Base-by-base conservation (phyloP, 1,140 invertebrate genomes). In the Apis florea region DNA sequence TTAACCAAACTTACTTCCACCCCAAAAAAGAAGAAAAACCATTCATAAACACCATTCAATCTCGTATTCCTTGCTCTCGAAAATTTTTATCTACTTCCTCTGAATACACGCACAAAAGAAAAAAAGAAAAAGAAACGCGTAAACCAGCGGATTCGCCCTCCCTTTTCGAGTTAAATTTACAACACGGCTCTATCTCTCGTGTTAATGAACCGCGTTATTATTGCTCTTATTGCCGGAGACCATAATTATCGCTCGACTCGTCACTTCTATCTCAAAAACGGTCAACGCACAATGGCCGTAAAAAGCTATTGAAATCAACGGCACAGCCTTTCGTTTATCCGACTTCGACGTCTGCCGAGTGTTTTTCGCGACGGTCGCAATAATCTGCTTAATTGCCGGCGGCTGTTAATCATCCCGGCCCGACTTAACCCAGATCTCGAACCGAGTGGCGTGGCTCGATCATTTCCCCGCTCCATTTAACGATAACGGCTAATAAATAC, bases 351-450 rank as follows among this genome's bases (percentile, higher is more conserved):
- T 24, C 51, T 31, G 5, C 24, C 19, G 49, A 64, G 26, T 24
- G 73, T 76, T 53, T 76, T 47, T 66, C 63, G 13, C 73, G 17
- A 64, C 26, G 31, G 49, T 59, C 64, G 54, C 47, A 59, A 58
- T 49, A 51, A 68, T 51, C 66, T 31, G 63, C 64, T 68, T 58
- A 68, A 69, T 78, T 59, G 47, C 51, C 8, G 26, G 21, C 11
- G 31, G 31, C 53, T 19, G 64, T 68, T 77, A 59, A 68, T 59
- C 64, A 59, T 26, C 66, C 10, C 15, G 53, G 6, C 49, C 31
- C 24, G 19, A 31, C n/a, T 58, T 59, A 78, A 78, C 24, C 24
- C 9, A 59, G 66, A 59, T 59, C 31, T 53, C 72, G 31, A 59
- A 40, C 40, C 24, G 19, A 53, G 4, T 21, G 13, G 58, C n/a